Conservation (phyloP, 2,888 invertebrate genomes). For the Salpingus planirostris region DNA sequence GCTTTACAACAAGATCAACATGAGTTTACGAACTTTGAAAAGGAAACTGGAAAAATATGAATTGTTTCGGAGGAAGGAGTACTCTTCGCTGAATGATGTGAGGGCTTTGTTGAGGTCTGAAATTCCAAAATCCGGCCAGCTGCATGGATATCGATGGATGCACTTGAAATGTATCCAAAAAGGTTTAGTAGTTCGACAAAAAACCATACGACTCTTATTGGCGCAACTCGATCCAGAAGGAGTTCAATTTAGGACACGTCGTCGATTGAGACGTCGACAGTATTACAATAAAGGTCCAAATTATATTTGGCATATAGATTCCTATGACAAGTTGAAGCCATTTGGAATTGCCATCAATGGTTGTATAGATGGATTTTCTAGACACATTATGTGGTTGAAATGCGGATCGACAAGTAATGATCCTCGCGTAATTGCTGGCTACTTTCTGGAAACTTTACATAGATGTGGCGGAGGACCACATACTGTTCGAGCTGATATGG, state of each 20-base stretch:
- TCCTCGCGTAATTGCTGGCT: constrained; percentile 12
- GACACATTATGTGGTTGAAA: no score
- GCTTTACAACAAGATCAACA: no score
- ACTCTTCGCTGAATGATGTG: constrained; percentile 2
- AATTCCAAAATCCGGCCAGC: constrained; percentile 8
- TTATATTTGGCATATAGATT: no score
- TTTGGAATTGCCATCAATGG: no score
- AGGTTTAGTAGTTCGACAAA: constrained; percentile 9
- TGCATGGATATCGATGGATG: constrained; percentile 6
- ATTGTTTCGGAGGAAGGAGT: constrained; percentile 7
- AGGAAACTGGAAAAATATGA: no score
- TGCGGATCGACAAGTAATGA: constrained; percentile 11
- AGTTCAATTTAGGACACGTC: constrained; percentile 10
- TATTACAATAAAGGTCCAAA: constrained; percentile 15
- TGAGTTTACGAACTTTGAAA: no score
- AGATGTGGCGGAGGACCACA: constrained; percentile 8
- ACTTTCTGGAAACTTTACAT: constrained; percentile 10
- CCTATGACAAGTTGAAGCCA: no score
- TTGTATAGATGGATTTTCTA: no score
- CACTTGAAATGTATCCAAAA: constrained; percentile 12
- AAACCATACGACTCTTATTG: constrained; percentile 7
- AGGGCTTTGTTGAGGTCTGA: constrained; percentile 7
- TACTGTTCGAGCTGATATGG: constrained; percentile 10
- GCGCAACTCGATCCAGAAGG: constrained; percentile 8
- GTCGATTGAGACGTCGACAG: constrained; percentile 8